phyloP scores from a whole-genome alignment of 2,113 vertebrate species.

The Spermophilus dauricus region DNA sequence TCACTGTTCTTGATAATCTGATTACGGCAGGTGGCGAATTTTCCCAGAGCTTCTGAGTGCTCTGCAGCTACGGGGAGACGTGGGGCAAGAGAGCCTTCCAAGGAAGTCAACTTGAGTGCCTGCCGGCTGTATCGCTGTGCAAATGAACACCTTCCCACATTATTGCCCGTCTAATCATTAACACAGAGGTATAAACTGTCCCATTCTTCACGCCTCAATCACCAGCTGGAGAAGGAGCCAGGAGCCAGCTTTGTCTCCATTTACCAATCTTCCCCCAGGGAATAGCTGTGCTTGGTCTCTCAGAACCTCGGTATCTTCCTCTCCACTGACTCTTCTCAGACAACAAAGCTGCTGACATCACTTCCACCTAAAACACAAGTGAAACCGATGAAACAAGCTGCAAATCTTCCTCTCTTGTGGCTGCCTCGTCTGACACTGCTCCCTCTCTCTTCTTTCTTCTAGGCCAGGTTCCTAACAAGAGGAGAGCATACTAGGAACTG shows the following conservation, averaged over 20 bases:
- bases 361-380: background rate
- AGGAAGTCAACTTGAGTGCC: conserved; percentile 55
- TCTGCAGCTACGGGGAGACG: conserved; percentile 9
- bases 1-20: background rate
- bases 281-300: background rate
- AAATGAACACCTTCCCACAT: conserved; percentile 66
- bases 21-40: conserved; percentile 62
- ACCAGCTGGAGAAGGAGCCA: background rate
- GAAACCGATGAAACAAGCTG: background rate
- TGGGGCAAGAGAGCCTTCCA: conserved; percentile 10
- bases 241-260: background rate
- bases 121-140: conserved; percentile 6
- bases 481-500: background rate
- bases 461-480: background rate
- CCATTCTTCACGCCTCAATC: conserved; percentile 9
- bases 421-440: background rate
- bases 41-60: conserved; percentile 56
- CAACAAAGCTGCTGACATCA: background rate
- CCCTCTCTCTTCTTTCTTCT: background rate
- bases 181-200: background rate
- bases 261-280: background rate
- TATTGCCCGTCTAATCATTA: conserved; percentile 78
- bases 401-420: background rate
- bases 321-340: background rate
- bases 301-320: background rate